phyloP scores from a whole-genome alignment of 2,797 vertebrate species.

The Myioborus melanocephalus region DNA sequence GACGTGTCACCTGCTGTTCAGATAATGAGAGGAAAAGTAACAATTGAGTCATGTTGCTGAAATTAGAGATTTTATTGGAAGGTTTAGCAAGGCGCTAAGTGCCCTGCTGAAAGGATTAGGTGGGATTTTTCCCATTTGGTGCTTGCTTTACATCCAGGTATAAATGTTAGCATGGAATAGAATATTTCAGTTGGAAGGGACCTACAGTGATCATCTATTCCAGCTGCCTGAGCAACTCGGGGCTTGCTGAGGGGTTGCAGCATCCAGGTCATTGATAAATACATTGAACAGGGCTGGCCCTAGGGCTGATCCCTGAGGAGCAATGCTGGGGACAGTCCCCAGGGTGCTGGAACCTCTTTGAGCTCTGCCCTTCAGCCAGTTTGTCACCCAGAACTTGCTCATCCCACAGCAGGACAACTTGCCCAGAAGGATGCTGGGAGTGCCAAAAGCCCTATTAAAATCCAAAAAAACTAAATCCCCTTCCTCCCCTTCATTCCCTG shows the following conservation, averaged over 20 bases:
- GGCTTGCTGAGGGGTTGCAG: not conserved
- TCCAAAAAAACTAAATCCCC: not conserved
- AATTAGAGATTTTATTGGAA: not conserved
- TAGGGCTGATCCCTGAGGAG: not conserved
- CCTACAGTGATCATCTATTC: not conserved
- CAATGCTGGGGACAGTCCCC: fast-evolving
- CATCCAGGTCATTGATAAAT: not conserved
- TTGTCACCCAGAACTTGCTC: not conserved
- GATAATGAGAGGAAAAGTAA: not conserved
- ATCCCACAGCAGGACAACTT: not conserved
- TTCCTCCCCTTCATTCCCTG: not conserved
- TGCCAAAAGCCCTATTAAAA: not conserved
- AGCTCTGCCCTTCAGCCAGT: not conserved
- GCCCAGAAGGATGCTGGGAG: not conserved
- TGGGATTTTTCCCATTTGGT: not conserved
- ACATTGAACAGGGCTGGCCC: not conserved
- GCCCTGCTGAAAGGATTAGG: not conserved
- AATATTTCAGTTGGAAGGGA: not conserved
- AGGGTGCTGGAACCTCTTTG: not conserved
- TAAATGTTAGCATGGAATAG: not conserved
- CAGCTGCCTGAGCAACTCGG: not conserved
- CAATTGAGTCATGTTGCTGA: not conserved
- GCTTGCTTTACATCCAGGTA: not conserved
- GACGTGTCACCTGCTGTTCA: not conserved
- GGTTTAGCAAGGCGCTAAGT: not conserved